These are phyloP conservation scores for Peromyscus polionotus DNA, from an alignment of 2,113 vertebrate species.

Conservation along the genomic window DNA sequence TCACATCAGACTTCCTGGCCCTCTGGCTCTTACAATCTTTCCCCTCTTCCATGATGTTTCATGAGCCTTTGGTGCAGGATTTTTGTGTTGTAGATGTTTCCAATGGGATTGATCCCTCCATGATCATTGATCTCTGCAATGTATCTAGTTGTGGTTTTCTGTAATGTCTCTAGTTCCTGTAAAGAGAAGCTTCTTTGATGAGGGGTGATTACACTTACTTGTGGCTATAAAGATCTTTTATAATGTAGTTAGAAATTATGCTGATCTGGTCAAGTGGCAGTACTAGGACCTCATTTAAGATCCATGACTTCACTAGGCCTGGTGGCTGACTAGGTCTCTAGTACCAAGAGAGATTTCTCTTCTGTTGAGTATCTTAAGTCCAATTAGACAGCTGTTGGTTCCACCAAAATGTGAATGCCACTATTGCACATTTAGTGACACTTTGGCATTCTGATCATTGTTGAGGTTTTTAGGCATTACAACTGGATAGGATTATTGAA, in stretches of 20 bases:
- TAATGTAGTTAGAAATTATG: not conserved
- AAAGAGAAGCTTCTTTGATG: not conserved
- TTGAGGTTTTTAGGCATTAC: not conserved
- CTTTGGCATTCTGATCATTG: not conserved
- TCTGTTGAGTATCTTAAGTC: not conserved
- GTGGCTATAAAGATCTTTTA: not conserved
- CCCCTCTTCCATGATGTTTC: not conserved
- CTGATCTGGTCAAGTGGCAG: not conserved
- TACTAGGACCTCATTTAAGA: not conserved
- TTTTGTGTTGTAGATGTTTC: not conserved
- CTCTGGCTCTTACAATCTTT: not conserved
- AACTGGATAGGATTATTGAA: not conserved
- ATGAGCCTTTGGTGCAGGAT: not conserved
- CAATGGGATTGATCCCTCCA: not conserved
- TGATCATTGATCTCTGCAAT: not conserved
- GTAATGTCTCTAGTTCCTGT: not conserved
- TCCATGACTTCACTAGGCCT: not conserved
- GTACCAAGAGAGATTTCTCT: not conserved
- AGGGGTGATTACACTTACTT: not conserved
- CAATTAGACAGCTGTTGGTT: not conserved
- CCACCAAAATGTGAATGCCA: not conserved
- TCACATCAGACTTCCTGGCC: not conserved
- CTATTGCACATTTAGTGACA: not conserved
- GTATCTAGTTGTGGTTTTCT: not conserved
- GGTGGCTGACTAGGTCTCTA: not conserved